phyloP scores from a whole-genome alignment of 1,140 invertebrate genomes.

The Drosophila chauvacae region DNA sequence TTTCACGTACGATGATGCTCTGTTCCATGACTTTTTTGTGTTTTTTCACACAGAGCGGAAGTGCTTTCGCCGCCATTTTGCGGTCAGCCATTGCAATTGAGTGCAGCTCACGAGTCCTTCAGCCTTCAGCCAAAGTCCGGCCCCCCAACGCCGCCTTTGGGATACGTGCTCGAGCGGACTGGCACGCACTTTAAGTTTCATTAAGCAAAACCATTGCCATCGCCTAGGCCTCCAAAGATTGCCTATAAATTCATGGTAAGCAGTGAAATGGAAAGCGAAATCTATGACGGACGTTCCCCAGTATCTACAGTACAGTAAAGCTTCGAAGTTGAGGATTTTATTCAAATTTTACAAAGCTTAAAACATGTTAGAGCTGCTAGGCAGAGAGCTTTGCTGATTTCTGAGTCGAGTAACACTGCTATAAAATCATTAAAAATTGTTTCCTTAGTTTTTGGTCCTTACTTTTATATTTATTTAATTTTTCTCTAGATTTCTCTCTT shows the following conservation, averaged over 20 bases:
- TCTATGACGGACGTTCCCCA: slow-evolving; percentile 26
- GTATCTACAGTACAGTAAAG: slow-evolving; percentile 1
- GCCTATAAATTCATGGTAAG: slow-evolving; percentile 74
- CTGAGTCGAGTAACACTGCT: too few species aligned
- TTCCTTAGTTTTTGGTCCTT: not conserved
- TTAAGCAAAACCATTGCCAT: slow-evolving; percentile 51
- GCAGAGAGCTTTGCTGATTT: too few species aligned
- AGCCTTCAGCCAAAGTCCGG: slow-evolving; percentile 8
- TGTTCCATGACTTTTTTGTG: slow-evolving; percentile 49
- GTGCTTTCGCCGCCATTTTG: slow-evolving; percentile 82
- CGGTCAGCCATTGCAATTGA: slow-evolving; percentile 69
- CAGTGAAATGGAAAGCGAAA: slow-evolving; percentile 67
- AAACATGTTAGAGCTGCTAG: too few species aligned
- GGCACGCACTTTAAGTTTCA: slow-evolving; percentile 75
- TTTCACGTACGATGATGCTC: slow-evolving; percentile 63
- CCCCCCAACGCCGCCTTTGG: slow-evolving; percentile 20
- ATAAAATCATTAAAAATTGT: too few species aligned
- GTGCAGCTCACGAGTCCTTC: slow-evolving; percentile 51
- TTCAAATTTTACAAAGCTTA: not conserved
- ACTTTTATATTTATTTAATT: not conserved
- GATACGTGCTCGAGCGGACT: slow-evolving; percentile 58
- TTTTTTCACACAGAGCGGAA: slow-evolving; percentile 67
- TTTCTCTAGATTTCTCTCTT: not conserved
- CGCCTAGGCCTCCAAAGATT: slow-evolving; percentile 56
- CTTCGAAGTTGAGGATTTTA: too few species aligned